A percentile compares a stretch with the other conserved stretches of the same genome.
Evolutionary conservation across 2,888 invertebrate species (phyloP).

Genomic region (Nipponacmea schrenckii): DNA sequence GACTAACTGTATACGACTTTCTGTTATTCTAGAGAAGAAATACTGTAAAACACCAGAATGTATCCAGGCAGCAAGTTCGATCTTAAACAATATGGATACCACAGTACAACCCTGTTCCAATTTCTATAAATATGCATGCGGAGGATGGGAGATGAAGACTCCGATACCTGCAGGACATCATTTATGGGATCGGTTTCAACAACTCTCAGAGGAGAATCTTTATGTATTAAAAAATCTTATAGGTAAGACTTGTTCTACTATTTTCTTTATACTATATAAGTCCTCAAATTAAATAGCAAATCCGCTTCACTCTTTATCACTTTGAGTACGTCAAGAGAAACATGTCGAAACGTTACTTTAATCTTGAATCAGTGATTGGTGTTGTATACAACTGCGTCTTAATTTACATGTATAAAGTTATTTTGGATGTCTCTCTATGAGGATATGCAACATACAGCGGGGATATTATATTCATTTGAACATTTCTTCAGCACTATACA

Average conservation of each 20-base stretch:
- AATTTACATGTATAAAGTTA: too few species aligned
- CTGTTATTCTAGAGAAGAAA: slow-evolving; percentile 28
- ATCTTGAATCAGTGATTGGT: too few species aligned
- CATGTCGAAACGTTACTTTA: background rate
- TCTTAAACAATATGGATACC: slow-evolving; percentile 50
- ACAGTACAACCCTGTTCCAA: slow-evolving; percentile 51
- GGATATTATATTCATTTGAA: background rate
- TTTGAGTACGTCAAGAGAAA: background rate
- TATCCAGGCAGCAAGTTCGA: slow-evolving; percentile 50
- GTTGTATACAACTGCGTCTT: too few species aligned
- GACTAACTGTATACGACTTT: too few species aligned
- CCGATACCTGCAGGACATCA: slow-evolving; percentile 59
- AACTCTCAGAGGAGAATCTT: slow-evolving; percentile 53
- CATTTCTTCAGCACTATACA: too few species aligned
- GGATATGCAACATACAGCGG: background rate
- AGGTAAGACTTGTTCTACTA: slow-evolving; percentile 37
- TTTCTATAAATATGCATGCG: slow-evolving; percentile 60
- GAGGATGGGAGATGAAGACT: slow-evolving; percentile 53
- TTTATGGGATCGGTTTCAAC: slow-evolving; percentile 57
- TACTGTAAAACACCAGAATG: slow-evolving; percentile 50
- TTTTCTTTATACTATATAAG: background rate
- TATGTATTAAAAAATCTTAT: slow-evolving; percentile 53
- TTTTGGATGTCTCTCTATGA: too few species aligned
- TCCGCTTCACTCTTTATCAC: too few species aligned
- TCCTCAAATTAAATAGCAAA: too few species aligned